Conservation (phyloP, 2,888 invertebrate species). For the Halictus ligatus region DNA sequence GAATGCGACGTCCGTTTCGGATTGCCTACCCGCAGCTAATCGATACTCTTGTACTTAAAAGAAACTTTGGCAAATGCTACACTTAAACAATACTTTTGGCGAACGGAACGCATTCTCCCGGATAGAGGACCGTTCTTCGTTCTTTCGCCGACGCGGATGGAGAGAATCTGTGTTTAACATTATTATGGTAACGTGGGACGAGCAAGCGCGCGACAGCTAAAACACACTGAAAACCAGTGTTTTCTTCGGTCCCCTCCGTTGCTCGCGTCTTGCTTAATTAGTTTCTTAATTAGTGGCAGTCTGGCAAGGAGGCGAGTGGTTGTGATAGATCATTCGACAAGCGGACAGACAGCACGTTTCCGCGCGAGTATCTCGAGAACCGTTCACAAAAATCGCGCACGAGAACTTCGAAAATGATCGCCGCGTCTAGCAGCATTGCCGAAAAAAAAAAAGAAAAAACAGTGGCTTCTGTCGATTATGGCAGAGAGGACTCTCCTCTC, state of each 20-base stretch:
- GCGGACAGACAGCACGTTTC: conserved; percentile 45
- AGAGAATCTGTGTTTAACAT: conserved; percentile 31
- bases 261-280: conserved; percentile 38
- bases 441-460: background rate
- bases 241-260: conserved; percentile 26
- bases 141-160: conserved; percentile 23
- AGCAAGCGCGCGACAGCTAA: conserved; percentile 13
- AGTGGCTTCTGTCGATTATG: background rate
- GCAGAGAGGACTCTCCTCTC: background rate
- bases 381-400: conserved; percentile 4
- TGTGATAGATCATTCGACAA: conserved; percentile 56
- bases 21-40: conserved; percentile 24
- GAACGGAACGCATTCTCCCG: conserved; percentile 52
- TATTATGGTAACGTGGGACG: conserved; percentile 45
- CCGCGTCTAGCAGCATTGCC: background rate
- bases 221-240: background rate
- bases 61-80: conserved; percentile 73
- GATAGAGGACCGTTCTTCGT: conserved; percentile 29
- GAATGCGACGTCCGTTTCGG: conserved; percentile 4
- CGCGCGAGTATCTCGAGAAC: background rate
- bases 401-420: conserved; percentile 2
- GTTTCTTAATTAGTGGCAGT: conserved; percentile 72
- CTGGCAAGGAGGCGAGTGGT: conserved; percentile 67
- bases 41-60: conserved; percentile 56
- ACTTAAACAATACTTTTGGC: conserved; percentile 65